Conservation (phyloP, 2,888 invertebrate species). For the Eupithecia subumbrata region DNA sequence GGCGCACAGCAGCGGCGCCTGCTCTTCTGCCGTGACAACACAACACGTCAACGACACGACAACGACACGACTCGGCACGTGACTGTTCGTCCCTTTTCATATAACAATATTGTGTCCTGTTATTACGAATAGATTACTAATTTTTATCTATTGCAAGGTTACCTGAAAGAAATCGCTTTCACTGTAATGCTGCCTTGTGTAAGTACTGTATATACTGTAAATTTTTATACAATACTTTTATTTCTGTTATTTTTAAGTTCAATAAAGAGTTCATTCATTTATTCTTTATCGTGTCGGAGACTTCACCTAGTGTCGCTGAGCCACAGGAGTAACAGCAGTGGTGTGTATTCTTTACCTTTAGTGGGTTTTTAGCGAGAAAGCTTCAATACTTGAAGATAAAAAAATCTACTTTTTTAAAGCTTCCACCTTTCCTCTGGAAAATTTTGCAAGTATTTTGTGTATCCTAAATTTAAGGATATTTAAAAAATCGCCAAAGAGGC, state of each 20-base stretch:
- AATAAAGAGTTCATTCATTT: neutral
- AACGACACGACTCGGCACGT: slow-evolving; percentile 55
- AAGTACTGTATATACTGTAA: neutral
- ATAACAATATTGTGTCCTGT: neutral
- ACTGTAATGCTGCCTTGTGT: neutral
- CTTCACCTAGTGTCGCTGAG: neutral
- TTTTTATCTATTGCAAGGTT: neutral
- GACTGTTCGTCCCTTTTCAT: slow-evolving; percentile 28
- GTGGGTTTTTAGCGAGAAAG: neutral
- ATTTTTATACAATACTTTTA: neutral
- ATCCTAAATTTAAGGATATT: neutral
- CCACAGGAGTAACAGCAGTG: neutral
- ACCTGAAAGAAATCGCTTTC: neutral
- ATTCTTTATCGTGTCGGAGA: neutral
- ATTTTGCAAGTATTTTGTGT: neutral
- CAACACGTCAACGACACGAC: slow-evolving; percentile 54
- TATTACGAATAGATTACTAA: neutral
- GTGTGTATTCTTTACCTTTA: neutral
- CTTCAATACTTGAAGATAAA: neutral
- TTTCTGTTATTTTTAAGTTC: neutral
- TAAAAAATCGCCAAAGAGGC: neutral
- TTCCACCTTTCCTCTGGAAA: neutral
- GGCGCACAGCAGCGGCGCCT: slow-evolving; percentile 75
- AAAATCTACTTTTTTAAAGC: neutral
- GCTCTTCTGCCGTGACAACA: slow-evolving; percentile 68